phyloP scores from a whole-genome alignment of 2,888 invertebrate species.

The Pristionchus maxplancki region DNA sequence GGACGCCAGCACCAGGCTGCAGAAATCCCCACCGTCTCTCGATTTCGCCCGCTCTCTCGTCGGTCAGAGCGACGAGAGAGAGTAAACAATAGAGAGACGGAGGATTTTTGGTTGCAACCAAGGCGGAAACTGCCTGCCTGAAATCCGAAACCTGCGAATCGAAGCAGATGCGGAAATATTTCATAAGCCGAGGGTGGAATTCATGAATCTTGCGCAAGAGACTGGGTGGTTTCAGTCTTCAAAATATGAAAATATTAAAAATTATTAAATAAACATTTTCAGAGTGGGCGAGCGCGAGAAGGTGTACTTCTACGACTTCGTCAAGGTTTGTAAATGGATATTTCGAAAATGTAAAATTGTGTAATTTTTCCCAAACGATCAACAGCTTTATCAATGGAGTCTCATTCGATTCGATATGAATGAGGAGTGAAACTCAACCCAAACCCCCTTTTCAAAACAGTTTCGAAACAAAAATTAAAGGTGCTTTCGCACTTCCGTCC shows the following conservation, averaged over 20 bases:
- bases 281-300: conserved; percentile 67
- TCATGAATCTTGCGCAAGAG: neutral
- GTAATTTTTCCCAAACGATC: neutral
- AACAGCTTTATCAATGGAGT: neutral
- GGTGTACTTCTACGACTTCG: conserved; percentile 75
- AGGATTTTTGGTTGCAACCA: neutral
- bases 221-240: neutral
- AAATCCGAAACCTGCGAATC: neutral
- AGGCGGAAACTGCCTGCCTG: neutral
- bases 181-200: neutral
- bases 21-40: neutral
- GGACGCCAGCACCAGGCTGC: neutral
- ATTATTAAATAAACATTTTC: conserved; percentile 44
- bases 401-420: neutral
- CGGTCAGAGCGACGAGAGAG: neutral
- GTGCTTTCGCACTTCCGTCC: conserved; percentile 92
- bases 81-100: neutral
- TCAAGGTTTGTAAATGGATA: conserved; percentile 63
- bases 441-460: neutral
- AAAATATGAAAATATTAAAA: neutral
- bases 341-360: neutral
- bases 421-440: neutral
- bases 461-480: conserved; percentile 78
- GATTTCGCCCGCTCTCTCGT: neutral
- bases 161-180: conserved; percentile 28